A percentile compares a stretch with the other conserved stretches of the same genome.
These are phyloP conservation scores for Hyposmocoma kahamanoa DNA, from an alignment of 1,140 invertebrate genomes.

Conservation along the genomic window DNA sequence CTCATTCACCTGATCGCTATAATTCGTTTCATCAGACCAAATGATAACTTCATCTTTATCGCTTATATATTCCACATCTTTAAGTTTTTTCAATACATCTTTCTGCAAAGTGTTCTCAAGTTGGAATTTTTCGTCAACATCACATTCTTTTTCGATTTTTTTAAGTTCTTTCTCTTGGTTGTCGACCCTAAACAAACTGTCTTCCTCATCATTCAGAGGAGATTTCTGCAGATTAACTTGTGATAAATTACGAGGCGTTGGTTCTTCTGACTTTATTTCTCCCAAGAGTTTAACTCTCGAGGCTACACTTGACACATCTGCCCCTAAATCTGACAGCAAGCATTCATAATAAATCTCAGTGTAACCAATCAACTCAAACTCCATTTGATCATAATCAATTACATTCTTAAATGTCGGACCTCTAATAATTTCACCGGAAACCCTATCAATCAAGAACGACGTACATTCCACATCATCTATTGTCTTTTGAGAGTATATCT, in stretches of 20 bases:
- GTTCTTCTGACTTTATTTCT: slow-evolving; percentile 38
- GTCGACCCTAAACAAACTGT: slow-evolving; percentile 10
- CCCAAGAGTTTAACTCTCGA: slow-evolving; percentile 53
- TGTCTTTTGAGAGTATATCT: slow-evolving; percentile 43
- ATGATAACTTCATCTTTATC: slow-evolving; percentile 33
- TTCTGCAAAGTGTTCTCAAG: slow-evolving; percentile 21
- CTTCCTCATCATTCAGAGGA: background rate
- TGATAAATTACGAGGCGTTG: slow-evolving; percentile 29
- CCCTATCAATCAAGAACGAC: slow-evolving; percentile 45
- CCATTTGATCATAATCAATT: slow-evolving; percentile 53
- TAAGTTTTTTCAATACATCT: slow-evolving; percentile 32
- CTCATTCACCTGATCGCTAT: slow-evolving; percentile 16
- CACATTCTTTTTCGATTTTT: background rate
- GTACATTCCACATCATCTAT: slow-evolving; percentile 34
- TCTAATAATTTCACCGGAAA: slow-evolving; percentile 52
- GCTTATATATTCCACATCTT: slow-evolving; percentile 34
- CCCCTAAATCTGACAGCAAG: slow-evolving; percentile 39
- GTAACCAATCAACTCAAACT: slow-evolving; percentile 48
- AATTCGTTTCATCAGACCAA: slow-evolving; percentile 32
- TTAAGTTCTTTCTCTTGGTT: slow-evolving; percentile 6
- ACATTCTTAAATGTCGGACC: slow-evolving; percentile 51
- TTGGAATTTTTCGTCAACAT: slow-evolving; percentile 17
- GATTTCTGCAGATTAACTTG: no score
- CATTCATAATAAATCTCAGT: slow-evolving; percentile 54
- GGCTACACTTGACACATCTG: slow-evolving; percentile 46